A percentile compares a stretch with the other conserved stretches of the same genome.
phyloP scores from a whole-genome alignment of 2,113 vertebrate species.

The Menura novaehollandiae region DNA sequence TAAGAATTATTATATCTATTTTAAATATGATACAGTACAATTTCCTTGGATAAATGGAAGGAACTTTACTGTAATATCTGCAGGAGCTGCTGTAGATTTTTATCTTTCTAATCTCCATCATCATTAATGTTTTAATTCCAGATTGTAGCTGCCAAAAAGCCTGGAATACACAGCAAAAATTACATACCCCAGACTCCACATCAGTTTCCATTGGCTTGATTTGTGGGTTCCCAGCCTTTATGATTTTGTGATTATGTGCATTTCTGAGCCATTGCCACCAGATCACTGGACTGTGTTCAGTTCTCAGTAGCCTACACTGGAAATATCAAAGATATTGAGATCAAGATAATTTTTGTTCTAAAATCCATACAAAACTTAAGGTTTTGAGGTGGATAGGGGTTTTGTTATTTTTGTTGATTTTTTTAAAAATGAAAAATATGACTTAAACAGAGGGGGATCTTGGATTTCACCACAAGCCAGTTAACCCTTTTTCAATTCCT shows the following conservation, averaged over 20 bases:
- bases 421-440: neutral
- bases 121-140: neutral
- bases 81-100: neutral
- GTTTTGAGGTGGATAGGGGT: neutral
- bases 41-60: neutral
- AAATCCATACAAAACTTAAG: neutral
- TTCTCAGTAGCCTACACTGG: neutral
- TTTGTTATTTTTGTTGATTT: neutral
- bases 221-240: neutral
- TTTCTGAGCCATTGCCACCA: neutral
- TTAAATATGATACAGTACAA: neutral
- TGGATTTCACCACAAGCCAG: neutral
- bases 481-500: neutral
- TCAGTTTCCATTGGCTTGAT: neutral
- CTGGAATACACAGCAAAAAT: neutral
- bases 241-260: neutral
- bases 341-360: neutral
- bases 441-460: neutral
- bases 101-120: neutral
- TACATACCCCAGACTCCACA: neutral
- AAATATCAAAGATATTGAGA: neutral
- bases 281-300: neutral
- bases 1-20: neutral
- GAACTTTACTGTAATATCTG: neutral
- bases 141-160: neutral